phyloP scores from a whole-genome alignment of 2,113 vertebrate species.

The Phycodurus eques region DNA sequence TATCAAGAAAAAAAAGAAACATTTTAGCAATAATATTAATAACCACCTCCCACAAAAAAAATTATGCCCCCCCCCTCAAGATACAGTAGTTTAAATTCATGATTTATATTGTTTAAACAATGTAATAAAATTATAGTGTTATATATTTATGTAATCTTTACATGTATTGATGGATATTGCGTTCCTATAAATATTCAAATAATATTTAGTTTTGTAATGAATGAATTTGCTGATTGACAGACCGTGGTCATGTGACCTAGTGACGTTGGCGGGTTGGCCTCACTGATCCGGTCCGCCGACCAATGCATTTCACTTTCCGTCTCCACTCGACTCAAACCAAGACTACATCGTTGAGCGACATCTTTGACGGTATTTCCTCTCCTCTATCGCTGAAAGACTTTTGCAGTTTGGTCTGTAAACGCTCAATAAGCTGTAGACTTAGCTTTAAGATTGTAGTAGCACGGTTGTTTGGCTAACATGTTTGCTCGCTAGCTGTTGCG shows the following conservation, averaged over 20 bases:
- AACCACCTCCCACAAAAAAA: not conserved
- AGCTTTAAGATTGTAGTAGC: not conserved
- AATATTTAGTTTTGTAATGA: not conserved
- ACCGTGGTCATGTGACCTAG: not conserved
- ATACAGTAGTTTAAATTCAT: not conserved
- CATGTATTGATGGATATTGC: not conserved
- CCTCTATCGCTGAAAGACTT: not conserved
- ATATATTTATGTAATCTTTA: too few relatives aligned
- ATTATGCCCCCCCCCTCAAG: not conserved
- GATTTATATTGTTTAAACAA: not conserved
- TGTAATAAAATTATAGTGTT: too few relatives aligned
- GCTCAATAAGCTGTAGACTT: not conserved
- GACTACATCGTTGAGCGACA: not conserved
- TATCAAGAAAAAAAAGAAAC: not conserved
- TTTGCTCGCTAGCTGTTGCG: slow-evolving; percentile 26
- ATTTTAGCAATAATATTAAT: not conserved
- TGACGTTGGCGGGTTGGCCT: not conserved
- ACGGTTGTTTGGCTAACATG: slow-evolving; percentile 1
- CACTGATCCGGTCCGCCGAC: not conserved
- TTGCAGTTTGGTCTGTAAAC: not conserved
- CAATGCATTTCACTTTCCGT: not conserved
- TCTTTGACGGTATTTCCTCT: not conserved
- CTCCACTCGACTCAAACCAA: not conserved
- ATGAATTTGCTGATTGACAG: not conserved
- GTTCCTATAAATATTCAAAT: not conserved